Conservation (phyloP, 2,888 invertebrate genomes). For the Schizotus pectinicornis region DNA sequence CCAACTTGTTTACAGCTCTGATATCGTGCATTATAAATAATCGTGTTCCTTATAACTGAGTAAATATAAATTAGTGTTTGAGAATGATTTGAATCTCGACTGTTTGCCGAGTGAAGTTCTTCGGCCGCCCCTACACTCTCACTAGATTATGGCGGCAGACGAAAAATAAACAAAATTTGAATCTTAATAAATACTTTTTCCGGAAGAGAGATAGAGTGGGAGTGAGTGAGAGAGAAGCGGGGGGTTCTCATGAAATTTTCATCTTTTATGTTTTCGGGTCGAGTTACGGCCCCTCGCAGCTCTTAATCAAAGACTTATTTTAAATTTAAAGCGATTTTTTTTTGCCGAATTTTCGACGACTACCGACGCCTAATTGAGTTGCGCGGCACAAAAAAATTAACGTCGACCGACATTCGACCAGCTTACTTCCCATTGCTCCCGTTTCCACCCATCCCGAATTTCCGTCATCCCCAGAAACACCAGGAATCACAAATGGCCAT, state of each 20-base stretch:
- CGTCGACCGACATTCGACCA: too few relatives aligned
- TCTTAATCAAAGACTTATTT: slow-evolving; percentile 13
- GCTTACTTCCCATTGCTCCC: too few relatives aligned
- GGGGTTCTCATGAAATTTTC: slow-evolving; percentile 19
- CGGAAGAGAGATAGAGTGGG: background rate
- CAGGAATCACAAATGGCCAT: too few relatives aligned
- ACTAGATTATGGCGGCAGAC: slow-evolving; percentile 28
- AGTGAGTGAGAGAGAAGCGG: background rate
- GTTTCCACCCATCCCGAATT: too few relatives aligned
- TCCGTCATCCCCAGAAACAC: too few relatives aligned
- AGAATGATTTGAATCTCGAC: slow-evolving; percentile 26
- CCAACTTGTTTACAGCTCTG: slow-evolving; percentile 43
- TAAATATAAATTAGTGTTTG: slow-evolving; percentile 52
- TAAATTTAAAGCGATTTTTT: slow-evolving; percentile 6
- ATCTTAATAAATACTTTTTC: slow-evolving; percentile 26
- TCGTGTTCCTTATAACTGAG: slow-evolving; percentile 48
- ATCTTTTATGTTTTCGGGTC: slow-evolving; percentile 8
- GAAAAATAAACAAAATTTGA: slow-evolving; percentile 27
- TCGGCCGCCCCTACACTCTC: slow-evolving; percentile 12
- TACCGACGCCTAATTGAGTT: too few relatives aligned
- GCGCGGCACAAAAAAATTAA: too few relatives aligned
- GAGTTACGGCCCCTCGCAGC: background rate
- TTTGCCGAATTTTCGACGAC: too few relatives aligned
- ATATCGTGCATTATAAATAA: slow-evolving; percentile 47
- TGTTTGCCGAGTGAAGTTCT: slow-evolving; percentile 22